phyloP scores from a whole-genome alignment of 2,113 vertebrate species.

The Hyaena hyaena region DNA sequence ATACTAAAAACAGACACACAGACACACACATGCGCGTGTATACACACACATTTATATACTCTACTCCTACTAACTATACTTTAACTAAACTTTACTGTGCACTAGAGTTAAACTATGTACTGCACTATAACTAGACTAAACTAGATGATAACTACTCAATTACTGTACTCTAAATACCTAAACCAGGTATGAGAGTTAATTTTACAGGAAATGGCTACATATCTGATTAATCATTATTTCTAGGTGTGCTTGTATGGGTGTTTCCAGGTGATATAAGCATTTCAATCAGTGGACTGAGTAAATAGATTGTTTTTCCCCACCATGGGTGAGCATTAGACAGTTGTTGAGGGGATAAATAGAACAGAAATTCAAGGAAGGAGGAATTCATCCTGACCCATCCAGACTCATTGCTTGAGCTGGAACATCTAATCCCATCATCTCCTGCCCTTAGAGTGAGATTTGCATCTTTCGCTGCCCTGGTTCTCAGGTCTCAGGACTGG shows the following conservation, averaged over 20 bases:
- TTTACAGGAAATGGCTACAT: background rate
- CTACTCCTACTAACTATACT: background rate
- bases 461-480: background rate
- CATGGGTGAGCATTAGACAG: background rate
- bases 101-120: background rate
- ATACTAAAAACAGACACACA: background rate
- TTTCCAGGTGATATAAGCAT: background rate
- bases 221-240: background rate
- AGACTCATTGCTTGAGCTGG: background rate
- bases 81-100: background rate
- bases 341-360: background rate
- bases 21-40: background rate
- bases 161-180: background rate
- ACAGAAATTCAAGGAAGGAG: background rate
- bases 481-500: background rate
- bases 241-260: background rate
- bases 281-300: background rate
- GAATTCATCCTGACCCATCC: background rate
- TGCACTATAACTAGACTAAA: background rate
- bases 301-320: background rate
- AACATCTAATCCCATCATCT: background rate
- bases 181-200: background rate
- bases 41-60: background rate
- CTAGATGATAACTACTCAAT: background rate
- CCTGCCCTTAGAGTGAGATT: background rate